Conservation (phyloP, 2,888 invertebrate genomes). For the Endotricha flammealis region DNA sequence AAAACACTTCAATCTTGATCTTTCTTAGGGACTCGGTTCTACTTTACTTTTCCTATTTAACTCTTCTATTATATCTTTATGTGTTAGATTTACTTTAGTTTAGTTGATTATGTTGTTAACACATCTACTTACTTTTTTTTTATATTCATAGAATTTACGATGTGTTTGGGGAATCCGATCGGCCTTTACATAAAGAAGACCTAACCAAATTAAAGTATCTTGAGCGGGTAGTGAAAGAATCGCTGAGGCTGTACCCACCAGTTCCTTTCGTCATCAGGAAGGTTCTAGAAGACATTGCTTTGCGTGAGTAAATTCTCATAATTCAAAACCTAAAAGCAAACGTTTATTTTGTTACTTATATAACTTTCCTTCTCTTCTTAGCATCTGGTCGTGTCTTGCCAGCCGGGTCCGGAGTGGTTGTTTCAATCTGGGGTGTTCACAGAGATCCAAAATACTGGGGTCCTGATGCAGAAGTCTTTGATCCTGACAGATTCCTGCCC, state of each 20-base stretch:
- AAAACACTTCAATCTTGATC: too few relatives aligned
- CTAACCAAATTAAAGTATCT: slow-evolving; percentile 48
- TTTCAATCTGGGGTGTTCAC: slow-evolving; percentile 72
- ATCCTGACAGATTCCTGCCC: slow-evolving; percentile 80
- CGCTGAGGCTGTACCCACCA: slow-evolving; percentile 58
- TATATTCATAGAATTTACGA: slow-evolving; percentile 48
- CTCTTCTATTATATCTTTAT: too few relatives aligned
- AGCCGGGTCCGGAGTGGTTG: slow-evolving; percentile 62
- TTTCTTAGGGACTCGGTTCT: too few relatives aligned
- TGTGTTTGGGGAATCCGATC: slow-evolving; percentile 52
- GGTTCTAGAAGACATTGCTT: slow-evolving; percentile 47
- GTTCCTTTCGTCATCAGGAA: slow-evolving; percentile 65
- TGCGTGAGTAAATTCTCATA: slow-evolving; percentile 51
- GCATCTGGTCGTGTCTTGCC: slow-evolving; percentile 61
- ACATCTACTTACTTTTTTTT: too few relatives aligned
- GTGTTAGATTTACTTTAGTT: too few relatives aligned
- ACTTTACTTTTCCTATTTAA: too few relatives aligned
- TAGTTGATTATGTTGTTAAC: too few relatives aligned
- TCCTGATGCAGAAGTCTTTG: slow-evolving; percentile 78
- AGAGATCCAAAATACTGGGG: slow-evolving; percentile 78
- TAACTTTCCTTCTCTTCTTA: slow-evolving; percentile 18
- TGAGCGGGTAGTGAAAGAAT: slow-evolving; percentile 61
- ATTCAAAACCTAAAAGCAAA: not conserved
- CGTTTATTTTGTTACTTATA: not conserved
- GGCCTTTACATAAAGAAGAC: slow-evolving; percentile 55